Evolutionary conservation across 1,140 invertebrate species (phyloP).

Genomic region (Lucilia sericata): DNA sequence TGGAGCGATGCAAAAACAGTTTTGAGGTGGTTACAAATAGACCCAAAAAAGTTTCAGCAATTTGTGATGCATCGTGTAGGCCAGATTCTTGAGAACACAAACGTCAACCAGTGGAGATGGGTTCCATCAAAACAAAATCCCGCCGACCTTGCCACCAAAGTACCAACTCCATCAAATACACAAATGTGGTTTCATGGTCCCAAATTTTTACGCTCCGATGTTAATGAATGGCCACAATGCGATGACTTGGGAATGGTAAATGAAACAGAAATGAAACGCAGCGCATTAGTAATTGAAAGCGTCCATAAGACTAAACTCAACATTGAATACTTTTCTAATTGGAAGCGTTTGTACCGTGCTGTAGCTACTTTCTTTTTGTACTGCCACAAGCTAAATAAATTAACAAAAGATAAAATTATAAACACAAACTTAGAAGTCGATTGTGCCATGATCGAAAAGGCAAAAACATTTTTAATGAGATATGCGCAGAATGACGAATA

Average conservation of each 20-base stretch:
- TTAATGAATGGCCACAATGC: background rate
- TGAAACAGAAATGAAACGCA: background rate
- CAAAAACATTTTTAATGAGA: background rate
- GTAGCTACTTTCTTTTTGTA: background rate
- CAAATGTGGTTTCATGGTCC: background rate
- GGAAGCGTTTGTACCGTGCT: background rate
- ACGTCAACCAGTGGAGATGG: conserved; percentile 43
- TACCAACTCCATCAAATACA: background rate
- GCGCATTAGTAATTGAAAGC: background rate
- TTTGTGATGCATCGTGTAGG: conserved; percentile 50
- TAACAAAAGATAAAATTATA: background rate
- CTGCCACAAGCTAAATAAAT: background rate
- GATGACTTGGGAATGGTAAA: background rate
- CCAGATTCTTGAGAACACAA: conserved; percentile 54
- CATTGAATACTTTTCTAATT: background rate
- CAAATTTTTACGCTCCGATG: background rate
- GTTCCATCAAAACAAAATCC: conserved; percentile 45
- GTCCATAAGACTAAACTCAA: background rate
- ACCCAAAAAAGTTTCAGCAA: background rate
- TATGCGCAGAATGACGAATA: background rate
- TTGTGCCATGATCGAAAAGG: background rate
- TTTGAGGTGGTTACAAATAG: background rate
- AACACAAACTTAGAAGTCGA: background rate
- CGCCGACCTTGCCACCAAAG: conserved; percentile 42
- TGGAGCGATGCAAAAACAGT: conserved; percentile 1